A percentile compares a stretch with the other conserved stretches of the same genome.
Conservation (phyloP, 2,888 invertebrate genomes). For the Leptopilina myrica region DNA sequence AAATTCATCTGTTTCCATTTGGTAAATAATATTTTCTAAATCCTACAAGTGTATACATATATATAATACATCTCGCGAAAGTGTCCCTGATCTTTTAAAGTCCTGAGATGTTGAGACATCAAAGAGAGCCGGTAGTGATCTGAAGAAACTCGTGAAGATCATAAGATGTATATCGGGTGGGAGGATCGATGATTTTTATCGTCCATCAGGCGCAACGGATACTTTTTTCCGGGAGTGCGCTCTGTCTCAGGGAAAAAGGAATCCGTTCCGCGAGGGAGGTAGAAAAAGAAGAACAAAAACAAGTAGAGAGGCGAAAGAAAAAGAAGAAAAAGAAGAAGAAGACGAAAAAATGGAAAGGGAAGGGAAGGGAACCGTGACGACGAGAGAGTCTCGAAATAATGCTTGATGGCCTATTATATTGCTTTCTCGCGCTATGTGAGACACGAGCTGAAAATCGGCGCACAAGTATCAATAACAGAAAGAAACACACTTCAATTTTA, state of each 20-base stretch:
- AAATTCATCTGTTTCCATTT: conserved; percentile 25
- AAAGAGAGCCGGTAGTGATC: conserved; percentile 44
- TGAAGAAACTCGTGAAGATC: conserved; percentile 24
- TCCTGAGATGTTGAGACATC: conserved; percentile 24
- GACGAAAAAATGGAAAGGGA: conserved; percentile 51
- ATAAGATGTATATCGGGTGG: conserved; percentile 24
- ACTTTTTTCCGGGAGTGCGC: conserved; percentile 58
- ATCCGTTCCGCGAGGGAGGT: conserved; percentile 55
- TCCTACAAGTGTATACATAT: background rate
- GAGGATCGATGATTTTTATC: conserved; percentile 59
- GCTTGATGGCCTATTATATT: conserved; percentile 52
- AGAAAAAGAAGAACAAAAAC: conserved; percentile 45
- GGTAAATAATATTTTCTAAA: background rate
- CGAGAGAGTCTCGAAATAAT: conserved; percentile 60
- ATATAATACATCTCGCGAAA: conserved; percentile 20
- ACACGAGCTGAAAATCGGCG: conserved; percentile 59
- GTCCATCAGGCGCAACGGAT: conserved; percentile 60
- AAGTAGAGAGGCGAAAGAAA: conserved; percentile 38
- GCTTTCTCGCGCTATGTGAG: conserved; percentile 61
- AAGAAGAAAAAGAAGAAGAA: conserved; percentile 44
- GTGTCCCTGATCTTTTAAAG: conserved; percentile 13
- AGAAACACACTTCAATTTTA: background rate
- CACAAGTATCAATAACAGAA: conserved; percentile 27
- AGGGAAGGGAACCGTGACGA: conserved; percentile 57
- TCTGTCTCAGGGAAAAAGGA: conserved; percentile 49